Evolutionary conservation across 2,113 vertebrate species (phyloP), one percentile per base, ranked within the genome.

Genomic region (Drymodes brunneopygia): DNA sequence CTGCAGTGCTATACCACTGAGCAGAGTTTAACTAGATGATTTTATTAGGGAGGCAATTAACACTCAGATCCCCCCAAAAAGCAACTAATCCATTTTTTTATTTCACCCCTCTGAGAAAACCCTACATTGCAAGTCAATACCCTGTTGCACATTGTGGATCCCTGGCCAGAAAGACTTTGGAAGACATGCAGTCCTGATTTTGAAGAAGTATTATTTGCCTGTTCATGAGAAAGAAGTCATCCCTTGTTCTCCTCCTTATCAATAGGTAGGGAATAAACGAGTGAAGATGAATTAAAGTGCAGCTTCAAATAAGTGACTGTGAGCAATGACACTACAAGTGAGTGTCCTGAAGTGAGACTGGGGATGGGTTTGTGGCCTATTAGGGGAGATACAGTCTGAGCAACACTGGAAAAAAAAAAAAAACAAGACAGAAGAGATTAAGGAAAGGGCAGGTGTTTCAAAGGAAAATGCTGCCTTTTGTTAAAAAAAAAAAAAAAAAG

Each of bases 31-130:
- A 96, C 80, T 75, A 81, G 86, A 92, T 92, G 44, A 79, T 96
- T 97, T 97, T 97, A 97, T 95, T 96, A 97, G 60, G 83, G 74
- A 96, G 51, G 24, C 42, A 96, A 96, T 98, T 98, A 98, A 97
- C 82, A 85, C 66, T 84, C 75, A 69, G 42, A 93, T 57, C 21
- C 38, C 70, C 62, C 4, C 1, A 29, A 84, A 97, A 96, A 95
- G 20, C 64, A 96, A 42, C 53, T 35, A 96, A 86, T 60, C 31
- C 72, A 58, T 96, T 45, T 90, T 95, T 94, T 95, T 93, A 90
- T 91, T 96, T 97, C 66, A 44, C 28, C 22, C 58, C 31, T 91
- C 77, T 86, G 65, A 96, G 61, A 77, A 95, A 95, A 66, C 12
- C 79, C n/a, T 31, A 78, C 38, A 48, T 38, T 56, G 40, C 7